These are phyloP conservation scores for Mesoligia furuncula DNA, from an alignment of 2,888 invertebrate species.

Conservation along the genomic window DNA sequence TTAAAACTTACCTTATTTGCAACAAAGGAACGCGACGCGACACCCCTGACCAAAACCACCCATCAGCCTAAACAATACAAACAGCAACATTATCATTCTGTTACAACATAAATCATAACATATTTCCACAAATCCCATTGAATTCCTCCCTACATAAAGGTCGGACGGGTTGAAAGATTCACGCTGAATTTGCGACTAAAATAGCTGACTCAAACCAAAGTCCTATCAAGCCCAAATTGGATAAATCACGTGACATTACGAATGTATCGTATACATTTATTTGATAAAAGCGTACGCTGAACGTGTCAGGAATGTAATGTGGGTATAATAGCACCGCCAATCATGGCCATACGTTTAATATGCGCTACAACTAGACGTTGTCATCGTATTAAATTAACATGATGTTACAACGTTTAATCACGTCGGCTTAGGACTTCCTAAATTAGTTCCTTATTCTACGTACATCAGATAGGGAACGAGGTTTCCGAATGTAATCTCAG, in stretches of 20 bases:
- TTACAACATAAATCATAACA: conserved; percentile 58
- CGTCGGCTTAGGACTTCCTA: conserved; percentile 56
- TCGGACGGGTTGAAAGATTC: conserved; percentile 67
- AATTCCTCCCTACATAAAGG: conserved; percentile 56
- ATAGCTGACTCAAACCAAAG: conserved; percentile 77
- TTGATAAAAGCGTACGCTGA: conserved; percentile 82
- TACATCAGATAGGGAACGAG: conserved; percentile 50
- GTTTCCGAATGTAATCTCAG: conserved; percentile 52
- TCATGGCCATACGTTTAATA: conserved; percentile 79
- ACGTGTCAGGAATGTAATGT: conserved; percentile 87
- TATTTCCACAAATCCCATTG: conserved; percentile 57
- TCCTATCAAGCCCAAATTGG: conserved; percentile 83
- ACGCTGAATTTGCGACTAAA: conserved; percentile 70
- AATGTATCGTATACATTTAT: conserved; percentile 83
- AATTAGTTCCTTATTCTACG: conserved; percentile 63
- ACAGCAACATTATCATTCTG: conserved; percentile 35
- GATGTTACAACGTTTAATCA: conserved; percentile 63
- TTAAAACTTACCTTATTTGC: neutral
- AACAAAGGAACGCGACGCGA: neutral
- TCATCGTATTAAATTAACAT: conserved; percentile 64
- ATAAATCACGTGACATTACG: conserved; percentile 81
- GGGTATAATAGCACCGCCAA: conserved; percentile 78
- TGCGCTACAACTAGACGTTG: conserved; percentile 46
- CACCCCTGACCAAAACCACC: conserved; percentile 18
- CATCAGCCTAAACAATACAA: conserved; percentile 32